phyloP scores from a whole-genome alignment of 1,140 invertebrate genomes.

The Zaprionus tsacasi region DNA sequence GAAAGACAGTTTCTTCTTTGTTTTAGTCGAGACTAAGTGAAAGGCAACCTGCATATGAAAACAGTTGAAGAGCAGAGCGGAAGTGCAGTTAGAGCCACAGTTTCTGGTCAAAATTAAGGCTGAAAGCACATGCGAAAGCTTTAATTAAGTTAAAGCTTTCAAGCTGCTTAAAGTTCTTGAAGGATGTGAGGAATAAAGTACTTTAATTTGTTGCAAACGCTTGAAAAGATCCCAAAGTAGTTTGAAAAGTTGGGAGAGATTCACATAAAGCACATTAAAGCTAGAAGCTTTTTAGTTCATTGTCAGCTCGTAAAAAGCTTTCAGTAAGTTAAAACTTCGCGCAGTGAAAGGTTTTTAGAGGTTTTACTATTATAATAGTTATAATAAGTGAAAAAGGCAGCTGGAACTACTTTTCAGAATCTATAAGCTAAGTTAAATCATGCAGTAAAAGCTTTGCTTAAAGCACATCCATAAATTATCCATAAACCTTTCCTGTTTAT shows the following conservation, averaged over 20 bases:
- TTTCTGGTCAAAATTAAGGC: not conserved
- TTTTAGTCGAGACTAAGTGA: conserved; percentile 16
- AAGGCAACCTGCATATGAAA: conserved; percentile 18
- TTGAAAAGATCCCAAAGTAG: too few relatives aligned
- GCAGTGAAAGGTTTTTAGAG: not conserved
- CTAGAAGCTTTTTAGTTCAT: too few relatives aligned
- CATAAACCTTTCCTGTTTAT: not conserved
- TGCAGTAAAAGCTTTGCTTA: not conserved
- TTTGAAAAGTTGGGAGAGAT: too few relatives aligned
- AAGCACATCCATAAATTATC: not conserved
- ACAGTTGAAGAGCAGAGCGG: not conserved
- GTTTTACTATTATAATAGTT: too few relatives aligned
- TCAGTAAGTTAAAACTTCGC: not conserved
- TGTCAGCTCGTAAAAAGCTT: too few relatives aligned
- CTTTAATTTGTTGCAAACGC: too few relatives aligned
- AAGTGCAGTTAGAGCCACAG: conserved; percentile 4
- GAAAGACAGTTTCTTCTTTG: not conserved
- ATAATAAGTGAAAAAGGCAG: not conserved
- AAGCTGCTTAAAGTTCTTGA: not conserved
- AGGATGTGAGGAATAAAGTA: too few relatives aligned
- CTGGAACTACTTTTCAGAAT: not conserved
- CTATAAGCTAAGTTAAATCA: not conserved
- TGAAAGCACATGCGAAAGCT: not conserved
- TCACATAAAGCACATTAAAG: too few relatives aligned
- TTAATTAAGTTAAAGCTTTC: not conserved